Base-by-base conservation (phyloP, 2,797 vertebrate genomes). In the Dendrocincla fuliginosa region DNA sequence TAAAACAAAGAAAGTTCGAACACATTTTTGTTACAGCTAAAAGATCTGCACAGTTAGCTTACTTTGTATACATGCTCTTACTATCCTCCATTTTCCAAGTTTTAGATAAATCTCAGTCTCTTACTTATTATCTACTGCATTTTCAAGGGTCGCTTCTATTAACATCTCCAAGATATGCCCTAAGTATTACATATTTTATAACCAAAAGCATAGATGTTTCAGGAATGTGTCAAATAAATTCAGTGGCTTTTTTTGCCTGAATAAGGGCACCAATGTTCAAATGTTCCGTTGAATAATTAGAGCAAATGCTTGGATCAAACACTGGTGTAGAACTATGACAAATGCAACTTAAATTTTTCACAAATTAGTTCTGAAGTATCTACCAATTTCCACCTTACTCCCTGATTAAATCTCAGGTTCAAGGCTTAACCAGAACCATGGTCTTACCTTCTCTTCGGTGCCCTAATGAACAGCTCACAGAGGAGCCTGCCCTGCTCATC, bases 401-500 rank as follows among this genome's bases (percentile, higher is more conserved):
- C 30, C 78, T 33, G 52, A 63, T 37, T 61, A 82, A 57, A 32
- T 19, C 28, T 25, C 37, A n/a, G 33, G 46, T 25, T 63, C 17
- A 39, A 63, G 39, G 18, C 33, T 94, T n/a, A 77, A 52, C 13
- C 27, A 88, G 77, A 70, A 33, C 19, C 23, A 49, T 1, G 28
- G 55, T 67, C 96, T 98, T 98, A 99, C 99, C 99, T 99, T 97
- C 99, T 98, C 96, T 99, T 99, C 16, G 99, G 99, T 91, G 98
- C 99, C 90, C 99, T 98, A 76, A 99, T 99, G 96, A 99, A 99
- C 76, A 99, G 97, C 75, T 99, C 99, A 97, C 99, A 98, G 32
- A 99, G 98, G 71, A 99, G 99, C 94, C 99, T 98, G 78, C 99
- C 99, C 76, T 99, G 99, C 46, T 98, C 98, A 96, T 99, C 99